phyloP scores from a whole-genome alignment of 2,888 invertebrate genomes.

The Nymphalis polychloros region DNA sequence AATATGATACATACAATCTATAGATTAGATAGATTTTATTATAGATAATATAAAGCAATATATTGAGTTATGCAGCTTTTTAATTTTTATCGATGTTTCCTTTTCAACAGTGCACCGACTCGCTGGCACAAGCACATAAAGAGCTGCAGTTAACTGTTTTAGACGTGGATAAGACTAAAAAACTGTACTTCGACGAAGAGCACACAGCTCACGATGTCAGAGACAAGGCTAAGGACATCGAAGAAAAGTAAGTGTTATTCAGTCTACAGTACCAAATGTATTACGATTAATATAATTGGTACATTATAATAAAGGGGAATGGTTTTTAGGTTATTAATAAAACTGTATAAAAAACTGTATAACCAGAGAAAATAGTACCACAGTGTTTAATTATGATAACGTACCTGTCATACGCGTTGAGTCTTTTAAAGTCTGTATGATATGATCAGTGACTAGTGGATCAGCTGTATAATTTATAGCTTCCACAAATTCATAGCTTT shows the following conservation, averaged over 20 bases:
- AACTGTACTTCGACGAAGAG: conserved; percentile 97
- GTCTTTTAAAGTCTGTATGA: not conserved
- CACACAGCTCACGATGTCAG: conserved; percentile 97
- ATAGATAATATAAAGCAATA: no score
- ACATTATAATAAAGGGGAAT: no score
- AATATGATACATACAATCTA: no score
- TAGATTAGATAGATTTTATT: no score
- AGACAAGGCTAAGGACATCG: conserved; percentile 96
- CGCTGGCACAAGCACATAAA: conserved; percentile 92
- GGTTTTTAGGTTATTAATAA: no score
- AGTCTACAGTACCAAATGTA: not conserved
- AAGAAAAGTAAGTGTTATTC: conserved; percentile 87
- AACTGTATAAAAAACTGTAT: no score
- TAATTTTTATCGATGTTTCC: not conserved
- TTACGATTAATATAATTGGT: no score
- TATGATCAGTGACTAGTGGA: no score
- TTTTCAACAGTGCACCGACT: conserved; percentile 86
- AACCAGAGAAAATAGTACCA: no score
- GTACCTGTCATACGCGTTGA: not conserved
- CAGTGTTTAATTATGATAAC: no score
- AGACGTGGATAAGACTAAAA: conserved; percentile 97
- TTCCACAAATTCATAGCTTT: no score
- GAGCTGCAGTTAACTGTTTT: conserved; percentile 92
- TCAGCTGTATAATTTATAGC: no score
- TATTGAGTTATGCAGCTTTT: not conserved